phyloP scores from a whole-genome alignment of 2,797 vertebrate genomes.

The Cryptoprocta ferox region DNA sequence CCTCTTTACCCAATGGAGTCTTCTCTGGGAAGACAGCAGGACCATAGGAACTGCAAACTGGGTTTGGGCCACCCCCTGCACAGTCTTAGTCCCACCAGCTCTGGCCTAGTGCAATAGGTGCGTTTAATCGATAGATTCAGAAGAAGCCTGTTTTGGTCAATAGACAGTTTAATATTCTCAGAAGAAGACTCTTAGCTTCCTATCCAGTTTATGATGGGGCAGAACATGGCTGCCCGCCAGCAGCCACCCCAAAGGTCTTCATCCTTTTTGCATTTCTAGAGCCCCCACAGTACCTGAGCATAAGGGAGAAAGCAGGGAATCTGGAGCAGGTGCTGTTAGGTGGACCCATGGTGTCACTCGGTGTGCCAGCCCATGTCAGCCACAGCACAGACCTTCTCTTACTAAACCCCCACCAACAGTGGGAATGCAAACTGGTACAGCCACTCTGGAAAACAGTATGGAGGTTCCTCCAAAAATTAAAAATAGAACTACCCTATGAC shows the following conservation, averaged over 20 bases:
- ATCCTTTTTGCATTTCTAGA: not conserved
- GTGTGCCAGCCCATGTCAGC: not conserved
- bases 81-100: not conserved
- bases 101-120: not conserved
- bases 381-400: too few relatives aligned
- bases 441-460: too few relatives aligned
- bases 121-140: not conserved
- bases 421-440: too few relatives aligned
- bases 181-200: not conserved
- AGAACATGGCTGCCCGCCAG: not conserved
- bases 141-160: not conserved
- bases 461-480: too few relatives aligned
- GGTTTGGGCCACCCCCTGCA: not conserved
- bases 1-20: not conserved
- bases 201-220: not conserved
- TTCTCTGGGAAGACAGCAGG: not conserved
- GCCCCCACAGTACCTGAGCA: not conserved
- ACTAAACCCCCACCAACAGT: too few relatives aligned
- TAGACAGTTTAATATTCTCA: not conserved
- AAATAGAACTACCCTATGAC: too few relatives aligned
- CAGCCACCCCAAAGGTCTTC: not conserved
- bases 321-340: not conserved
- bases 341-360: too few relatives aligned
- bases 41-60: not conserved
- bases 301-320: not conserved